Conservation (phyloP, 2,888 invertebrate species). For the Palloptera scutellata region DNA sequence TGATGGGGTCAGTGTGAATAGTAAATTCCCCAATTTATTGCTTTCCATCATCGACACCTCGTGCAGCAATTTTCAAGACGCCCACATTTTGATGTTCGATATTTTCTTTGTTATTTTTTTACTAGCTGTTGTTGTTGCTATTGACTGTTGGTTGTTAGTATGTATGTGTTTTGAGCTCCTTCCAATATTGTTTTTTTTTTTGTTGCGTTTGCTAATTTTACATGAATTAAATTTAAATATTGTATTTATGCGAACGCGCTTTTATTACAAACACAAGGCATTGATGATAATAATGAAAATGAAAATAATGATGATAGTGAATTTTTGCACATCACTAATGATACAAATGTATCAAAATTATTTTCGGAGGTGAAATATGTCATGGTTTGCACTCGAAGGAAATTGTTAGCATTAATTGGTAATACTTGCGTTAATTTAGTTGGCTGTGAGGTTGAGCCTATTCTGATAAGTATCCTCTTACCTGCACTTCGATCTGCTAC, state of each 20-base stretch:
- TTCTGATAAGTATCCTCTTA: no score
- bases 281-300: no score
- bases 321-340: no score
- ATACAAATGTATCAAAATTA: no score
- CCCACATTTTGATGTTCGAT: background rate
- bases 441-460: no score
- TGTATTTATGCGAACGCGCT: slow-evolving; percentile 1
- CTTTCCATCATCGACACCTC: slow-evolving; percentile 58
- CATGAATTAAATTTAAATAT: slow-evolving; percentile 6
- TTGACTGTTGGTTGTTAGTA: background rate
- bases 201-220: background rate
- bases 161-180: background rate
- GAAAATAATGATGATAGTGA: no score
- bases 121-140: slow-evolving; percentile 6
- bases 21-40: slow-evolving; percentile 56
- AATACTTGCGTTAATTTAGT: no score
- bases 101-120: background rate
- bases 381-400: no score
- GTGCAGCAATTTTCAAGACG: slow-evolving; percentile 28
- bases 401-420: no score
- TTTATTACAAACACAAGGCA: no score
- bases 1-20: slow-evolving; percentile 27
- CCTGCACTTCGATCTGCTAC: no score
- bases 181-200: background rate
- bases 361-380: no score